These are phyloP conservation scores for Gerris lacustris DNA, from an alignment of 2,888 invertebrate genomes.

Conservation along the genomic window DNA sequence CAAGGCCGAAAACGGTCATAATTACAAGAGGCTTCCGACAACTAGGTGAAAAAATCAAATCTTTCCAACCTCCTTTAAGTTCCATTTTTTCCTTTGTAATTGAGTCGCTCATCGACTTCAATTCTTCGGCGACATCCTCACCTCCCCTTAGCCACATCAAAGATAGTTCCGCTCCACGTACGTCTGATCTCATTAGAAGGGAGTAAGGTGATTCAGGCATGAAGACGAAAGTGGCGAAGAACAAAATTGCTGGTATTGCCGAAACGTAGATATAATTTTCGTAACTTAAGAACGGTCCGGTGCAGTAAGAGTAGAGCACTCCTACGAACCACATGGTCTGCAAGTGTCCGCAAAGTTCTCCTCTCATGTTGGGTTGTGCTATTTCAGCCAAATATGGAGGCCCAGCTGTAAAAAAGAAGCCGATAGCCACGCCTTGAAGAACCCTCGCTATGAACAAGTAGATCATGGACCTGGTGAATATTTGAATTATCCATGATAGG, in stretches of 20 bases:
- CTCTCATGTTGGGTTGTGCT: constrained; percentile 28
- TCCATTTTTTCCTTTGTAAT: constrained; percentile 10
- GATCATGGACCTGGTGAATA: neutral
- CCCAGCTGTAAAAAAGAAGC: constrained; percentile 28
- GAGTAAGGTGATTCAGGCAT: constrained; percentile 52
- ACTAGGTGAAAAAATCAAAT: constrained; percentile 21
- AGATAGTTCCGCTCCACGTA: constrained; percentile 38
- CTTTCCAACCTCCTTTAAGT: constrained; percentile 5
- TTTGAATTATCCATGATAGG: neutral
- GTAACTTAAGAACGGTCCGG: constrained; percentile 35
- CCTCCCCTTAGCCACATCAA: constrained; percentile 24
- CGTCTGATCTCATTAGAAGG: constrained; percentile 42
- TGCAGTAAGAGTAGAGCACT: constrained; percentile 25
- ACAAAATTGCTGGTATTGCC: constrained; percentile 41
- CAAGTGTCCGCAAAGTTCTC: constrained; percentile 29
- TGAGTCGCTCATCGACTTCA: constrained; percentile 22
- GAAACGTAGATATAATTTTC: constrained; percentile 37
- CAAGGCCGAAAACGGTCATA: constrained; percentile 23
- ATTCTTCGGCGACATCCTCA: constrained; percentile 20
- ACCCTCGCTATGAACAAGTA: constrained; percentile 15
- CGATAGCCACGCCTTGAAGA: constrained; percentile 29
- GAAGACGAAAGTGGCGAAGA: constrained; percentile 42
- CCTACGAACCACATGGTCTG: constrained; percentile 30
- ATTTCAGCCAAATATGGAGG: constrained; percentile 31
- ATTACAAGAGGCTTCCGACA: constrained; percentile 25